Evolutionary conservation across 2,113 vertebrate genomes (phyloP), one percentile per base, ranked within the genome.

Genomic region (Pagrus major): DNA sequence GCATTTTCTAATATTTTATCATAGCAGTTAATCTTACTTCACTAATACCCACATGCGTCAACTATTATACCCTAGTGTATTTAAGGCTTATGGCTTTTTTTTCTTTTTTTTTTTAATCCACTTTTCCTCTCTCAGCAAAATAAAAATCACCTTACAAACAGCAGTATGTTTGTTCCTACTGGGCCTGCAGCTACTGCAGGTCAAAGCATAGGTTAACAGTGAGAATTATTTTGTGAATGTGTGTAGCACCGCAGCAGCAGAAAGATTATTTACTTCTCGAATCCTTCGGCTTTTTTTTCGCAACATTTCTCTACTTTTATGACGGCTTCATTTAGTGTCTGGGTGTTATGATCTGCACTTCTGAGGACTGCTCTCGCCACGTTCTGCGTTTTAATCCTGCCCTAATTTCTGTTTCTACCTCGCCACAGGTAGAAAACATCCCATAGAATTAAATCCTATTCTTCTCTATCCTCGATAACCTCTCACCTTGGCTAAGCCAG

Each of bases 401-500:
- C 82, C 49, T 83, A 81, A 79, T 83, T 80, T 83, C 65, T 71
- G 59, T 59, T 61, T 86, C 37, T 64, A 70, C 41, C 71, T 80
- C 14, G 23, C 51, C 67, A 33, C 64, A 77, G 65, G 70, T 80
- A 78, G 66, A 84, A 87, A 80, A 79, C 83, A 84, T 61, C 49
- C 46, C 31, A 29, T 44, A 66, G n/a, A n/a, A n/a, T 41, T 79
- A 85, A 90, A 84, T 89, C 87, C 84, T 88, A 71, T 90, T 89
- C 86, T 80, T 71, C 66, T 82, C 65, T 63, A 55, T 88, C 73
- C 83, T 41, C 0, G 79, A 90, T 91, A 89, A 91, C 90, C 91
- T 89, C 65, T 89, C 80, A 91, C 91, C 79, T 88, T 82, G 78
- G 64, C 69, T 83, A 76, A 90, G 81, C 75, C 73, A 41, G 80